Evolutionary conservation across 2,113 vertebrate species (phyloP).

Genomic region (Triplophysa siluroides): DNA sequence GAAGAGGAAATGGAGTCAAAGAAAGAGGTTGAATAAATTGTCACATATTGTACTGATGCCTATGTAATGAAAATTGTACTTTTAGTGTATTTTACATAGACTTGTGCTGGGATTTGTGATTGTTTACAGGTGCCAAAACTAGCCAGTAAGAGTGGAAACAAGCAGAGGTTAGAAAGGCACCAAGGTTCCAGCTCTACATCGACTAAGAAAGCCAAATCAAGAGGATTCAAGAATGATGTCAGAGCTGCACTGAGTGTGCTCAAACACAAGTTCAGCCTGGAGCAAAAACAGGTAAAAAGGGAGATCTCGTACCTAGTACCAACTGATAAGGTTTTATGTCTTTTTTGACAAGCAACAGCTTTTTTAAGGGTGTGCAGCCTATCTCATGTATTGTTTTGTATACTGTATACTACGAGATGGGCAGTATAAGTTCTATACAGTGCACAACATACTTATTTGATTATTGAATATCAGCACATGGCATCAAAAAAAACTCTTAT

Average conservation of each 20-base stretch:
- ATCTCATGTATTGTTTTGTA: background rate
- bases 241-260: slow-evolving; percentile 63
- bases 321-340: too few relatives aligned
- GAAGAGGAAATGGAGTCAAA: slow-evolving; percentile 56
- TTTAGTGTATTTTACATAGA: background rate
- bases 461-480: too few relatives aligned
- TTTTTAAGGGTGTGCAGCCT: too few relatives aligned
- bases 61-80: background rate
- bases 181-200: slow-evolving; percentile 31
- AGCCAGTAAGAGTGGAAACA: slow-evolving; percentile 30
- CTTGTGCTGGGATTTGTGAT: background rate
- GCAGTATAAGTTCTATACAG: too few relatives aligned
- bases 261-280: slow-evolving; percentile 57
- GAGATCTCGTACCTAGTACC: background rate
- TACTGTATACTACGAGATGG: background rate
- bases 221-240: slow-evolving; percentile 65
- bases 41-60: slow-evolving; percentile 10
- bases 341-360: too few relatives aligned
- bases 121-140: slow-evolving; percentile 34
- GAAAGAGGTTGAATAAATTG: slow-evolving; percentile 57
- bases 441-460: too few relatives aligned
- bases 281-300: slow-evolving; percentile 41
- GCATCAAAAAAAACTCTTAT: too few relatives aligned
- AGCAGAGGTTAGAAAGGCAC: slow-evolving; percentile 34
- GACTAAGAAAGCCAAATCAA: slow-evolving; percentile 58